These are phyloP conservation scores for Graphium colonna DNA, from an alignment of 2,888 invertebrate genomes.

Conservation along the genomic window DNA sequence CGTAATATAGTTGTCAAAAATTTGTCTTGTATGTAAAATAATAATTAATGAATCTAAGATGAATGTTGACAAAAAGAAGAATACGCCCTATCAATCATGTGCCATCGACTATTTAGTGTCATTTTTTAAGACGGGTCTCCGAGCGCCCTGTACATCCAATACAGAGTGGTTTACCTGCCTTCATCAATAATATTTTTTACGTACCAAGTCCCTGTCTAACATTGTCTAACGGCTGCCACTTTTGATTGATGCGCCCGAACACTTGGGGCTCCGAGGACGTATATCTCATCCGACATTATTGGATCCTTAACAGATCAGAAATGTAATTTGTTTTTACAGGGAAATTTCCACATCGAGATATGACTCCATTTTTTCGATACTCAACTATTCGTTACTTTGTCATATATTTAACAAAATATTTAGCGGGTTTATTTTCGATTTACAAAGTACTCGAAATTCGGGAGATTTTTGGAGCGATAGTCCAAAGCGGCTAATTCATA, in stretches of 20 bases:
- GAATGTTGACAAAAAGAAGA: too few relatives aligned
- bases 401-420: background rate
- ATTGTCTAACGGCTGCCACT: slow-evolving; percentile 57
- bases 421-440: background rate
- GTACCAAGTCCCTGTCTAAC: slow-evolving; percentile 49
- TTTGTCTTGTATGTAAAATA: too few relatives aligned
- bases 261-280: slow-evolving; percentile 39
- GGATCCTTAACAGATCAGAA: slow-evolving; percentile 32
- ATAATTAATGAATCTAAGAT: too few relatives aligned
- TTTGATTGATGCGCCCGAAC: slow-evolving; percentile 70
- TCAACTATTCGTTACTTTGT: background rate
- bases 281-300: slow-evolving; percentile 33
- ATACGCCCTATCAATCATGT: too few relatives aligned
- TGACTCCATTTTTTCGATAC: background rate
- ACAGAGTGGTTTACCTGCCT: slow-evolving; percentile 56
- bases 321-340: slow-evolving; percentile 8
- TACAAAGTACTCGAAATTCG: background rate
- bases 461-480: background rate
- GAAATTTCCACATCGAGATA: background rate
- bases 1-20: too few relatives aligned
- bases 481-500: slow-evolving; percentile 17
- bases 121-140: too few relatives aligned
- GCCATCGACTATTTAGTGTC: too few relatives aligned
- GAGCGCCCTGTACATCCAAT: slow-evolving; percentile 50
- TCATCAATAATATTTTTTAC: slow-evolving; percentile 75